Conservation (phyloP, 2,113 vertebrate genomes). For the Chlorocebus sabaeus region DNA sequence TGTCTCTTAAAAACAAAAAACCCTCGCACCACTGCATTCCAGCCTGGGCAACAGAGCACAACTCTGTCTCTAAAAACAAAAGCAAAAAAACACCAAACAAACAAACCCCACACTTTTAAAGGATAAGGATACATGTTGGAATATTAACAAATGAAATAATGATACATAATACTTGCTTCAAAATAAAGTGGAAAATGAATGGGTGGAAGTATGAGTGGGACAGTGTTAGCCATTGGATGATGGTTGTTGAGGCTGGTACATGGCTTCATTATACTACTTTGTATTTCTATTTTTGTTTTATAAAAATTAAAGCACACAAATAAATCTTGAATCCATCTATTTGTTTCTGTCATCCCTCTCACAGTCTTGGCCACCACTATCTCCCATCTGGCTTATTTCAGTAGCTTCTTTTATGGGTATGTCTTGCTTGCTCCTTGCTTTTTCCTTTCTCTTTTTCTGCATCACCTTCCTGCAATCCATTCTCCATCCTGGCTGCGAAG, state of each 20-base stretch:
- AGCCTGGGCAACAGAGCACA: too few relatives aligned
- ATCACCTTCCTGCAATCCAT: neutral
- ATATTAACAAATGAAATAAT: neutral
- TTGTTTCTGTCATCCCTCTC: neutral
- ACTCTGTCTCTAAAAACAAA: too few relatives aligned
- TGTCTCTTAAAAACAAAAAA: too few relatives aligned
- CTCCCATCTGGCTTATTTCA: neutral
- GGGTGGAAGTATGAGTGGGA: neutral
- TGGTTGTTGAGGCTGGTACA: neutral
- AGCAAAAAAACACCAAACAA: neutral
- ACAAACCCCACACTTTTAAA: neutral
- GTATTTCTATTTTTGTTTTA: neutral
- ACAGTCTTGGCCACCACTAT: neutral
- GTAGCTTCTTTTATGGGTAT: neutral
- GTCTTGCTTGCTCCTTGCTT: neutral
- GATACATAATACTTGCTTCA: neutral
- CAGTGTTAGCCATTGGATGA: neutral
- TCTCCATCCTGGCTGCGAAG: neutral
- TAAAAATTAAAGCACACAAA: constrained; percentile 19
- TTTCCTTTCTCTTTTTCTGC: neutral
- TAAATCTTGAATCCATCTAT: neutral
- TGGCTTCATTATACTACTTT: neutral
- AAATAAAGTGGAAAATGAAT: neutral
- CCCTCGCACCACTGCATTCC: too few relatives aligned
- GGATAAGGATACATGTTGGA: neutral